Evolutionary conservation across 2,113 vertebrate genomes (phyloP).

Genomic region (Seriola aureovittata): DNA sequence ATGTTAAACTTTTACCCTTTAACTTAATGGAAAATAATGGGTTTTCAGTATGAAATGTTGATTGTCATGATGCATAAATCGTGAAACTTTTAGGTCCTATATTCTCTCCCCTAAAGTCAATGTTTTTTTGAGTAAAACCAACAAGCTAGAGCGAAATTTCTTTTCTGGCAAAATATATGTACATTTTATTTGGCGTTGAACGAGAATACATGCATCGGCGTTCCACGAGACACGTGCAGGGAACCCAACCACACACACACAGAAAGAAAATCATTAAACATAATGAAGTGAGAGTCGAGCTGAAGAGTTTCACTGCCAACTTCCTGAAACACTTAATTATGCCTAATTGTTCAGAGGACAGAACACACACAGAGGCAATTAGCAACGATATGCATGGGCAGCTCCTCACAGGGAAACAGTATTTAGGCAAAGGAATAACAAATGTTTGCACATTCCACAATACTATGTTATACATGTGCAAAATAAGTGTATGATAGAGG

Average conservation of each 20-base stretch:
- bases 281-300: slow-evolving; percentile 59
- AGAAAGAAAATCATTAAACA: slow-evolving; percentile 38
- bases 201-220: slow-evolving; percentile 46
- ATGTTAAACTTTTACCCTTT: slow-evolving; percentile 40
- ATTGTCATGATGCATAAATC: slow-evolving; percentile 2
- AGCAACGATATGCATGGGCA: slow-evolving; percentile 62
- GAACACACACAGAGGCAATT: slow-evolving; percentile 74
- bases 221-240: slow-evolving; percentile 39
- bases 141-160: not conserved
- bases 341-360: slow-evolving; percentile 69
- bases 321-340: slow-evolving; percentile 70
- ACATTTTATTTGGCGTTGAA: slow-evolving; percentile 73
- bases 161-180: slow-evolving; percentile 63
- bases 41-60: slow-evolving; percentile 10
- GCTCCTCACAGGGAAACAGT: slow-evolving; percentile 49
- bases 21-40: slow-evolving; percentile 48
- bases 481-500: slow-evolving; percentile 22
- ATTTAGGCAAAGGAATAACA: slow-evolving; percentile 56
- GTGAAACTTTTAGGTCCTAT: not conserved
- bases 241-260: slow-evolving; percentile 11
- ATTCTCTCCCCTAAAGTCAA: not conserved
- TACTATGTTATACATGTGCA: slow-evolving; percentile 38
- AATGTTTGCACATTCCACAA: slow-evolving; percentile 50
- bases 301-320: slow-evolving; percentile 59
- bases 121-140: not conserved